Conservation (phyloP, 2,113 vertebrate species). For the Octodon degus region DNA sequence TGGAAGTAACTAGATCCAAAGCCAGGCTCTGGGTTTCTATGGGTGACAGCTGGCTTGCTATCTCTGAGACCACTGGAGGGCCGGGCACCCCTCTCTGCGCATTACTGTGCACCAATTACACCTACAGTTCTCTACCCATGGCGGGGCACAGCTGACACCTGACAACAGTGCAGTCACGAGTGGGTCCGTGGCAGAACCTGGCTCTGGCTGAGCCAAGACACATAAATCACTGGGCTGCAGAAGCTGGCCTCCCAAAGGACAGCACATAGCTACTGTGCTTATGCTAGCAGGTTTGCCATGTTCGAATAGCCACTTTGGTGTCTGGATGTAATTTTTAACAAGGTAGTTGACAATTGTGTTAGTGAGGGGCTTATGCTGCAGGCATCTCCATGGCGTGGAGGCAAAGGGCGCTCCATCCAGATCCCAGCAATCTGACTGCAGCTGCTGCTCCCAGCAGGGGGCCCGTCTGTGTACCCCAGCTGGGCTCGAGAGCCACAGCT, state of each 20-base stretch:
- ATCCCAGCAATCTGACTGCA: constrained; percentile 41
- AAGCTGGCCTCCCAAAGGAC: not conserved
- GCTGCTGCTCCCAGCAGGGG: constrained; percentile 80
- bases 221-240: not conserved
- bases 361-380: not conserved
- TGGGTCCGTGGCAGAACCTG: not conserved
- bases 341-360: not conserved
- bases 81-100: not conserved
- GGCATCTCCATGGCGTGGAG: not conserved
- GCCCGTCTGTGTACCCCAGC: constrained; percentile 82
- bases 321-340: not conserved
- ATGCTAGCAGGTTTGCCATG: rapidly evolving
- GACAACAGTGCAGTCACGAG: not conserved
- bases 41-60: not conserved
- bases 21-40: not conserved
- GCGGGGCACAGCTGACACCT: not conserved
- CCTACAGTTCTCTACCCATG: not conserved
- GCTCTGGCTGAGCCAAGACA: not conserved
- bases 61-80: not conserved
- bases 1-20: not conserved
- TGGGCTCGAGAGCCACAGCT: constrained; percentile 88
- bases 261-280: not conserved
- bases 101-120: not conserved
- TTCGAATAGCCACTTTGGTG: not conserved
- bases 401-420: not conserved